Conservation (phyloP, 2,797 vertebrate species). For the Novumbra hubbsi region DNA sequence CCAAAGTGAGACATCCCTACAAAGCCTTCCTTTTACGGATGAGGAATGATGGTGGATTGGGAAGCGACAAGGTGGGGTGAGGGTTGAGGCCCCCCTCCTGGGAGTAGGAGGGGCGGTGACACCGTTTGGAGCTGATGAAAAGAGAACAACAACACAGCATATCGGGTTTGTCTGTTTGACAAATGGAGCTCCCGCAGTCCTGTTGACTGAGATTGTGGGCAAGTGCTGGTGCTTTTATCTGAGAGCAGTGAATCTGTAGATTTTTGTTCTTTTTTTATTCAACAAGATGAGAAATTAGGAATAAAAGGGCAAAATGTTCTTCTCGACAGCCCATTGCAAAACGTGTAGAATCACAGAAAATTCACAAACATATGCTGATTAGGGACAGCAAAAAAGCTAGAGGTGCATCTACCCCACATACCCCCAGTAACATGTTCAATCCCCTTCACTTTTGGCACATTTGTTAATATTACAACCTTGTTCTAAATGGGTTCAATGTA, state of each 20-base stretch:
- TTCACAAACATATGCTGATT: no score
- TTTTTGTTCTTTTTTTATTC: no score
- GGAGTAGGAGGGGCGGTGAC: constrained; percentile 76
- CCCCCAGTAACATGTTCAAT: no score
- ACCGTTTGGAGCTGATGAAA: constrained; percentile 79
- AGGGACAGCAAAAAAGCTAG: no score
- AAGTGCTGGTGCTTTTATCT: constrained; percentile 57
- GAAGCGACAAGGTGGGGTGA: constrained; percentile 58
- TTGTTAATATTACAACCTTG: no score
- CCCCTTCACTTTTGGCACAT: no score
- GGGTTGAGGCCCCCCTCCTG: constrained; percentile 65
- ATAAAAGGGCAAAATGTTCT: no score
- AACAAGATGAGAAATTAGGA: no score
- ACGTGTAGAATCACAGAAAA: no score
- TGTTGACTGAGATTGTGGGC: constrained; percentile 49
- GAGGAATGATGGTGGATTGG: constrained; percentile 70
- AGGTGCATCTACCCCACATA: no score
- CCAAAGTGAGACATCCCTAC: constrained; percentile 74
- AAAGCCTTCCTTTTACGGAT: constrained; percentile 73
- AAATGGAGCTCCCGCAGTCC: constrained; percentile 73
- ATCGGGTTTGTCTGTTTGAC: constrained; percentile 78
- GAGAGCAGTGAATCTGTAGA: background rate
- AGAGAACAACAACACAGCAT: constrained; percentile 73
- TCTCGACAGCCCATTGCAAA: no score
- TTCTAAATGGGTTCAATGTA: no score